A percentile compares a stretch with the other conserved stretches of the same genome.
Conservation (phyloP, 2,113 vertebrate genomes). For the Crotophaga sulcirostris region DNA sequence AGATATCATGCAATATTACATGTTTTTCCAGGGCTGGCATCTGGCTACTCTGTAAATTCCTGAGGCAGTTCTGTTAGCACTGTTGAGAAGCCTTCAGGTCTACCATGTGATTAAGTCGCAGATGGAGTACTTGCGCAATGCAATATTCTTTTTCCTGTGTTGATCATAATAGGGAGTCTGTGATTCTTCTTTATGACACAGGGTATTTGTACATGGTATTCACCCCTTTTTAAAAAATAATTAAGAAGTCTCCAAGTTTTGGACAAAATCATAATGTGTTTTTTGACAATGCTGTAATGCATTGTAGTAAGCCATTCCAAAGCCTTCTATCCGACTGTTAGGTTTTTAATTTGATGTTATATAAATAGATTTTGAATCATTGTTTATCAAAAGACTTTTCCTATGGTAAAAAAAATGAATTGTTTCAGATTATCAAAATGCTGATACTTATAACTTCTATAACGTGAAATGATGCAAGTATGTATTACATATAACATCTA, state of each 20-base stretch:
- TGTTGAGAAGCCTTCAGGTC: neutral
- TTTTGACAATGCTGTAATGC: neutral
- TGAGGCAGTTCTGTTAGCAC: neutral
- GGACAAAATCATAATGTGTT: neutral
- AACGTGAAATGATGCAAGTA: neutral
- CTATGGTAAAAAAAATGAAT: neutral
- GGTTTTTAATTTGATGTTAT: neutral
- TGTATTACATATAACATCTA: fast-evolving
- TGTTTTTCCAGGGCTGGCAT: conserved; percentile 34
- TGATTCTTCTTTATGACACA: neutral
- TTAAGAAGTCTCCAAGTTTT: neutral
- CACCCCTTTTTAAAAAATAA: neutral
- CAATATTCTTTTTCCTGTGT: neutral
- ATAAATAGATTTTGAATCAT: neutral
- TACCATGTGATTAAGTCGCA: neutral
- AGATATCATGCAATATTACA: neutral
- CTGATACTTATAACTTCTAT: neutral
- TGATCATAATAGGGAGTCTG: neutral
- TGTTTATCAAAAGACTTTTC: neutral
- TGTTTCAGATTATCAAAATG: neutral
- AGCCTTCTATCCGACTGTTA: neutral
- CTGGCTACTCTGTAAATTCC: conserved; percentile 40
- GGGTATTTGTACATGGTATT: neutral
- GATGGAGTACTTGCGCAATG: neutral
- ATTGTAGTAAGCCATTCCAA: neutral